A percentile compares a stretch with the other conserved stretches of the same genome.
Conservation (phyloP, 2,113 vertebrate genomes). For the Cisticola juncidis region DNA sequence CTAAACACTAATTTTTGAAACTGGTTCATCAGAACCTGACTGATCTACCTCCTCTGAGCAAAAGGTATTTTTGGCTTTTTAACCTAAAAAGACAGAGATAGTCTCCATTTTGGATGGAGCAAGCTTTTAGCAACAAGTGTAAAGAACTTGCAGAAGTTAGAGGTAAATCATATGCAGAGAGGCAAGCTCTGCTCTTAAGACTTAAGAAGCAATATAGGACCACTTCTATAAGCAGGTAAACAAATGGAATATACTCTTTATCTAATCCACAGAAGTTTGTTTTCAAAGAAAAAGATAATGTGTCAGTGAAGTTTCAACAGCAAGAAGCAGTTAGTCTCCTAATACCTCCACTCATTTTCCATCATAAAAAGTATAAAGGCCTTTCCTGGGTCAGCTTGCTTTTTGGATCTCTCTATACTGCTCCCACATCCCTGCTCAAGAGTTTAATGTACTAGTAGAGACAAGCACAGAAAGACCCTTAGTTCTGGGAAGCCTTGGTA, state of each 20-base stretch:
- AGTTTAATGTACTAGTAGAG: not conserved
- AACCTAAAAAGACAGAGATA: not conserved
- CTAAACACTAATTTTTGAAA: not conserved
- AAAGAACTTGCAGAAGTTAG: not conserved
- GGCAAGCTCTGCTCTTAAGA: not conserved
- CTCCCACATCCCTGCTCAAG: not conserved
- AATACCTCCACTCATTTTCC: not conserved
- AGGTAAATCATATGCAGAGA: not conserved
- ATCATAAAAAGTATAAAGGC: not conserved
- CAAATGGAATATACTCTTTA: not conserved
- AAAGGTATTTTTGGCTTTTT: not conserved
- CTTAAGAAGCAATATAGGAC: not conserved
- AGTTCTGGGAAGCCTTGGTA: not conserved
- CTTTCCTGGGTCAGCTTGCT: not conserved
- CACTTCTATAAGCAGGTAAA: not conserved
- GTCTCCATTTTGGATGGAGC: not conserved
- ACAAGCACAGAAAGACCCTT: not conserved
- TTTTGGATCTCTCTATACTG: not conserved
- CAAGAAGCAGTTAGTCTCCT: not conserved
- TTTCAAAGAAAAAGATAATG: not conserved
- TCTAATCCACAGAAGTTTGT: not conserved
- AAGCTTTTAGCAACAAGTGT: not conserved
- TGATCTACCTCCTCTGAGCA: not conserved
- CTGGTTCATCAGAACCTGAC: not conserved
- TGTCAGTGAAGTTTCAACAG: not conserved